These are phyloP conservation scores for Troides oblongomaculatus DNA, from an alignment of 2,888 invertebrate species.

Conservation along the genomic window DNA sequence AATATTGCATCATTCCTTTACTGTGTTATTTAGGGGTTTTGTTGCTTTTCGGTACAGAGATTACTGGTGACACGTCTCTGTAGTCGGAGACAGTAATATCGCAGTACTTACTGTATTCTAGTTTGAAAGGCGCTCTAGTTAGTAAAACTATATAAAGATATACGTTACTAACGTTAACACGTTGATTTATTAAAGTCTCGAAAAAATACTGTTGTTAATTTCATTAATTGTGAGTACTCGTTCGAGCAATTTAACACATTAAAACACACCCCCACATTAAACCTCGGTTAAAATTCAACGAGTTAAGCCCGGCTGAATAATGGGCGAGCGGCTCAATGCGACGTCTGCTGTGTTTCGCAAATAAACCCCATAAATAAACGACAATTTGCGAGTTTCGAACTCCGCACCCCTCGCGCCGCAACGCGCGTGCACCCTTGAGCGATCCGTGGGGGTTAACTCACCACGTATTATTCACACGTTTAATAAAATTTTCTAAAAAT, in stretches of 20 bases:
- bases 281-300: constrained; percentile 71
- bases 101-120: too few species aligned
- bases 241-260: constrained; percentile 28
- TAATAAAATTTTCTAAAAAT: too few species aligned
- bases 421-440: background rate
- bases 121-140: too few species aligned
- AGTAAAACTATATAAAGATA: too few species aligned
- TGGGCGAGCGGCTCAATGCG: constrained; percentile 51
- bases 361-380: constrained; percentile 59
- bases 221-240: constrained; percentile 13
- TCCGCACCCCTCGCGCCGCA: background rate
- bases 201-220: too few species aligned
- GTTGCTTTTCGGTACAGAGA: too few species aligned
- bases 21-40: too few species aligned
- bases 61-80: too few species aligned
- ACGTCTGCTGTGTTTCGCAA: constrained; percentile 61
- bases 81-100: too few species aligned
- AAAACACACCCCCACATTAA: constrained; percentile 48
- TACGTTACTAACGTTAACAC: too few species aligned
- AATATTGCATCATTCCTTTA: too few species aligned
- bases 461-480: background rate
- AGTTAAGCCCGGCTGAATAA: constrained; percentile 68
- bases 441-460: background rate
- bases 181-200: too few species aligned
- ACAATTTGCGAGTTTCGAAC: constrained; percentile 46